Evolutionary conservation across 2,113 vertebrate genomes (phyloP), one percentile per base, ranked within the genome.

Genomic region (Psittacus erithacus): DNA sequence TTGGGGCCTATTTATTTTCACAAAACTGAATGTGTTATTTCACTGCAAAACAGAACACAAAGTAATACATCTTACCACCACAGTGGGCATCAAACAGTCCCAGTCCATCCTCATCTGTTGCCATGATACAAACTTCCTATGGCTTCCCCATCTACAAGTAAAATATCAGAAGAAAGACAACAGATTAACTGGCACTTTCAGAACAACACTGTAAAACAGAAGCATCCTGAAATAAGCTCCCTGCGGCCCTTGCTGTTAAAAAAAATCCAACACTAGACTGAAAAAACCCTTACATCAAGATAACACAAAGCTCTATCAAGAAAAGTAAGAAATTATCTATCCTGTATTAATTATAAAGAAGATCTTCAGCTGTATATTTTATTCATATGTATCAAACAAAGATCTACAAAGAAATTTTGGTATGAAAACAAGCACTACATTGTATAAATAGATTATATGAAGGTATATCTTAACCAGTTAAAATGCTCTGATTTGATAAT

Each of bases 41-140:
- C 33, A 33, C 35, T 55, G 39, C 5, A 23, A 44, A 71, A 0
- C n/a, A 83, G 17, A 28, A 63, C 46, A 22, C 8, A 78, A 74
- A 13, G 29, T 5, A 78, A 59, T 50, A 27, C 10, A 20, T 57
- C 97, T 97, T 96, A 97, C 97, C 94, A 89, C 81, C 41, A 5
- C 80, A 93, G 73, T 80, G 84, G 82, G 68, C 85, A 91, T 97
- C 97, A 90, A 97, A 97, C 92, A 97, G 95, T 96, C 92, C 96
- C 88, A 97, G 92, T 85, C 95, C 97, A 96, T 98, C 96, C 90
- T 98, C 97, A 96, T 95, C 96, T n/a, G 97, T 75, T 97, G 98
- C 98, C 98, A 98, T 98, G 97, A 95, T 98, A 96, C 81, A 96
- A 93, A 87, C 77, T 92, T 76, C 96, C 97, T 98, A 97, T 14